Evolutionary conservation across 2,888 invertebrate species (phyloP), one percentile per base, ranked within the genome.

Genomic region (Scrobipalpa costella): DNA sequence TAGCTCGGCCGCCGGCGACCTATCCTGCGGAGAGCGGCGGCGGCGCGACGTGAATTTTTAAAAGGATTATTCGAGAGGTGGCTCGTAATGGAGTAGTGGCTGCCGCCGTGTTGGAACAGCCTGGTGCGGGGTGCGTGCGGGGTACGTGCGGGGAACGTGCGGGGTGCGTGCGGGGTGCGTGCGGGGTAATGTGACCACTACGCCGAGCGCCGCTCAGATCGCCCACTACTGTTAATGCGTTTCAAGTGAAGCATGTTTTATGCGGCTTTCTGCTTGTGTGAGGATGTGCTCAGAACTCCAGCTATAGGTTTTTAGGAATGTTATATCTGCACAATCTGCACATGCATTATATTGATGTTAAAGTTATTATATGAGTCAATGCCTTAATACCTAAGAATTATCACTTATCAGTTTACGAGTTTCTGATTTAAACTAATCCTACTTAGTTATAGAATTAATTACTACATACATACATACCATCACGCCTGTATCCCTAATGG

Each of bases 21-120:
- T 11, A 33, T 19, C 27, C 47, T n/a, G 47, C 2, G 47, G n/a
- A 15, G 47, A 1, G 13, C 47, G 47, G 38, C 38, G 38, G 38
- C 38, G 38, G 78, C 75, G 78, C 76, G 74, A 69, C 72, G 76
- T 75, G 84, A 88, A 89, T 89, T 85, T 86, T 88, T 85, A 82
- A 88, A 87, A 82, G 84, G 84, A 86, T 86, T 87, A 86, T 88
- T 86, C 83, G 79, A 75, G 80, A 80, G 80, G 78, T 80, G 73
- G 69, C 73, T 76, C 70, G 79, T 84, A 85, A 85, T 83, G 80
- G 81, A 81, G 81, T 63, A 27, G 27, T 27, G 27, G 2, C 27
- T 67, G 74, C 72, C 70, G 79, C 75, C 75, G 74, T 76, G 76
- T 71, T 76, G 80, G 80, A 81, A 83, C 47, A 27, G 27, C 17